phyloP scores from a whole-genome alignment of 2,888 invertebrate species.

The Lysandra bellargus region DNA sequence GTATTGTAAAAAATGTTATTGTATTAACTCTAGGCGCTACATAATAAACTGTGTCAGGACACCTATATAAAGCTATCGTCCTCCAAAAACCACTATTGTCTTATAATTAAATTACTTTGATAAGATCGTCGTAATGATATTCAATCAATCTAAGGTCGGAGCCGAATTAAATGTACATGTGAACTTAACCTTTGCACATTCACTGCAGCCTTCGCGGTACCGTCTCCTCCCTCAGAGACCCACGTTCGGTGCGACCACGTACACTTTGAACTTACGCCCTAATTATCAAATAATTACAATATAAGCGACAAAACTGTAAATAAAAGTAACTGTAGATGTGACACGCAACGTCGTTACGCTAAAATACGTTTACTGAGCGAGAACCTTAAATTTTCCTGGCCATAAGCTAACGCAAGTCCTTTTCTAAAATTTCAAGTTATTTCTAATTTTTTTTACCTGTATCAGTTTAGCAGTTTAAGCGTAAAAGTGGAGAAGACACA shows the following conservation, averaged over 20 bases:
- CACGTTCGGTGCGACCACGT: constrained; percentile 33
- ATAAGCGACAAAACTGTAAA: neutral
- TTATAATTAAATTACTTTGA: constrained; percentile 10
- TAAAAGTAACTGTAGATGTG: too few relatives aligned
- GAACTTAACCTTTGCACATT: constrained; percentile 49
- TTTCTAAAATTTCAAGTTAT: too few relatives aligned
- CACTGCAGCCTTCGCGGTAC: constrained; percentile 44
- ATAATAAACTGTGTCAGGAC: too few relatives aligned
- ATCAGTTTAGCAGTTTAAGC: too few relatives aligned
- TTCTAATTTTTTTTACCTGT: too few relatives aligned
- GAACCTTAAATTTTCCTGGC: too few relatives aligned
- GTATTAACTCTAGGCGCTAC: too few relatives aligned
- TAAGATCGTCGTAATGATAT: constrained; percentile 5
- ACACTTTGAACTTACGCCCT: neutral
- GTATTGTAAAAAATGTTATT: too few relatives aligned
- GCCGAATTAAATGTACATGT: constrained; percentile 40
- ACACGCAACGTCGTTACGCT: too few relatives aligned
- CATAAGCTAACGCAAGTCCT: too few relatives aligned
- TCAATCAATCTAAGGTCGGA: constrained; percentile 19
- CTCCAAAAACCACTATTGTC: neutral
- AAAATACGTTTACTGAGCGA: too few relatives aligned
- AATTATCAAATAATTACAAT: neutral
- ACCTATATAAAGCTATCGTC: neutral
- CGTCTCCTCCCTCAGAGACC: constrained; percentile 42
- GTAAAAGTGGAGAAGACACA: too few relatives aligned